A percentile compares a stretch with the other conserved stretches of the same genome.
Evolutionary conservation across 2,113 vertebrate species (phyloP).

Genomic region (Hyla sarda): DNA sequence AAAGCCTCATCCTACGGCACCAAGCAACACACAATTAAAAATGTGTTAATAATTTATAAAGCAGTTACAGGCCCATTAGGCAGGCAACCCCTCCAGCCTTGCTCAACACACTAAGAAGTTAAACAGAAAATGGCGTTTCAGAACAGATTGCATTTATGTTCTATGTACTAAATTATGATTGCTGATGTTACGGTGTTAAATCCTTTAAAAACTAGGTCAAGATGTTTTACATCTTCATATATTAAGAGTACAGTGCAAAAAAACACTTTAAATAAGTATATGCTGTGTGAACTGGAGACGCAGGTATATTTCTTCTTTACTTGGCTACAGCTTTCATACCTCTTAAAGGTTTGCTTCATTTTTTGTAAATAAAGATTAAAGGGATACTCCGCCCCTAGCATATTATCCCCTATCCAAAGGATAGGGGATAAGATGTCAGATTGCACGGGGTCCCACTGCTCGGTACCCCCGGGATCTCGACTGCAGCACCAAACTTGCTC

Average conservation of each 20-base stretch:
- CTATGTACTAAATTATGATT: slow-evolving; percentile 42
- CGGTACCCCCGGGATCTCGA: no score
- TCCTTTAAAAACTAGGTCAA: slow-evolving; percentile 50
- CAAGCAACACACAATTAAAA: slow-evolving; percentile 58
- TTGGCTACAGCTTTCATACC: no score
- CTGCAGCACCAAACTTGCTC: no score
- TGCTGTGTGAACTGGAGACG: neutral
- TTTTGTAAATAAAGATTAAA: no score
- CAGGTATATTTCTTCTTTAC: neutral
- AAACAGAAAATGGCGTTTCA: slow-evolving; percentile 49
- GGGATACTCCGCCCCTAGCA: no score
- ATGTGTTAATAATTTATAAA: slow-evolving; percentile 58
- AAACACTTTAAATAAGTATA: neutral
- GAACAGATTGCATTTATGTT: slow-evolving; percentile 52
- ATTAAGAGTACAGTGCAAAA: neutral
- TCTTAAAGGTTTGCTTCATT: no score
- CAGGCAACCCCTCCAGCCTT: slow-evolving; percentile 46
- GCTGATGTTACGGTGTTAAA: slow-evolving; percentile 52
- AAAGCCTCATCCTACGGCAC: slow-evolving; percentile 48
- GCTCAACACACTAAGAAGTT: slow-evolving; percentile 26
- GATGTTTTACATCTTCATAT: slow-evolving; percentile 19
- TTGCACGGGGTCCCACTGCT: no score
- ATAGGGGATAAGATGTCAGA: no score
- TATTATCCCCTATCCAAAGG: no score
- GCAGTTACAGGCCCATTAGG: slow-evolving; percentile 57